These are phyloP conservation scores for Marronus borbonicus DNA, from an alignment of 2,888 invertebrate species.

Conservation along the genomic window DNA sequence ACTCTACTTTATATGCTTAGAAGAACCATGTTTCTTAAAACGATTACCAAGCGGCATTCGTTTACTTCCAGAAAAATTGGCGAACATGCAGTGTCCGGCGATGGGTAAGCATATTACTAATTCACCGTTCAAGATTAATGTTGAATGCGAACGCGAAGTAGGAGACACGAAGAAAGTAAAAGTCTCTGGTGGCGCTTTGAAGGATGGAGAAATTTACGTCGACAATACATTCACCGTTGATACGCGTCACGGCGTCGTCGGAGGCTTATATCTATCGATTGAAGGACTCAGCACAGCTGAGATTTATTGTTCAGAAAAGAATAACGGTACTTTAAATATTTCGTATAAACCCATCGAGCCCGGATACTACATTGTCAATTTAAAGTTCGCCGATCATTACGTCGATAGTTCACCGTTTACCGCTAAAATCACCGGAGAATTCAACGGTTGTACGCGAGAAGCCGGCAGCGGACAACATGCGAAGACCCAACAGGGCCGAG, in stretches of 20 bases:
- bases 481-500: conserved; percentile 97
- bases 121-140: conserved; percentile 97
- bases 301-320: conserved; percentile 96
- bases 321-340: conserved; percentile 94
- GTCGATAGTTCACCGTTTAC: conserved; percentile 95
- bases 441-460: conserved; percentile 98
- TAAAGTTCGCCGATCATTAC: conserved; percentile 98
- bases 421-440: conserved; percentile 93
- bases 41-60: conserved; percentile 94
- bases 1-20: conserved; percentile 89
- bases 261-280: conserved; percentile 96
- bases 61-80: conserved; percentile 98
- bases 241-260: conserved; percentile 96
- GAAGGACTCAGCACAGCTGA: conserved; percentile 99
- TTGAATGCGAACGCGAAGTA: conserved; percentile 88
- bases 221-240: conserved; percentile 96
- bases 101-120: conserved; percentile 96
- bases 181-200: conserved; percentile 85
- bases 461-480: conserved; percentile 97
- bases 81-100: conserved; percentile 94
- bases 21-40: conserved; percentile 98
- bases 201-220: conserved; percentile 92
- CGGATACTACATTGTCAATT: conserved; percentile 97
- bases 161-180: conserved; percentile 98
- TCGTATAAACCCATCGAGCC: conserved; percentile 98